Conservation (phyloP, 2,113 vertebrate species). For the Syngnathus floridae region DNA sequence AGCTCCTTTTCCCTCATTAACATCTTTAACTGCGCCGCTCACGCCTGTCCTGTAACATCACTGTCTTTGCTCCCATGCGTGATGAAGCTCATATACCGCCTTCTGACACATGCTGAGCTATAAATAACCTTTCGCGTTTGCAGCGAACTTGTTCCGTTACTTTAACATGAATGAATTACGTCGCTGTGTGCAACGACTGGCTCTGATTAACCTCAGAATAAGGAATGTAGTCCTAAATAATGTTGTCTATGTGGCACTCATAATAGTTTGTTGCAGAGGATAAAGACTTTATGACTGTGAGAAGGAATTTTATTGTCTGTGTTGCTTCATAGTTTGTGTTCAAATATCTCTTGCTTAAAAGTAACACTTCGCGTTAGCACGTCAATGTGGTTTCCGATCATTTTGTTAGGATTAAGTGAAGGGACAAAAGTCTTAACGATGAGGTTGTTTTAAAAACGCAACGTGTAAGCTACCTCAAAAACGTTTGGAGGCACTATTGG, state of each 20-base stretch:
- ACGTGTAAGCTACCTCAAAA: background rate
- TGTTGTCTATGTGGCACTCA: too few species aligned
- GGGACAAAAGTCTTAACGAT: background rate
- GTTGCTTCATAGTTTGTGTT: background rate
- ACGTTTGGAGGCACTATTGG: background rate
- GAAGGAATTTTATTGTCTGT: background rate
- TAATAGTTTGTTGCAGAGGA: background rate
- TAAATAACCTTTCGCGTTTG: slow-evolving; percentile 45
- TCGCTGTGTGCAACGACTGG: background rate
- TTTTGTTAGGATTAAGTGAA: background rate
- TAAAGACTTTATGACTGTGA: background rate
- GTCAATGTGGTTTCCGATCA: background rate
- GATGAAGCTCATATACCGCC: slow-evolving; percentile 33
- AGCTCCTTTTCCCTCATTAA: background rate
- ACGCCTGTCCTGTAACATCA: slow-evolving; percentile 23
- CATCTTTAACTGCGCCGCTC: slow-evolving; percentile 8
- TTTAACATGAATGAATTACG: background rate
- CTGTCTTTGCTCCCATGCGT: slow-evolving; percentile 28
- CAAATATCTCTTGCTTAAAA: background rate
- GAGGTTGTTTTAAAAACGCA: background rate
- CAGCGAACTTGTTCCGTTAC: slow-evolving; percentile 10
- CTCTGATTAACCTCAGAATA: background rate
- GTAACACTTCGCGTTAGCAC: background rate
- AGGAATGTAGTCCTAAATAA: background rate
- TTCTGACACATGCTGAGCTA: slow-evolving; percentile 36